Evolutionary conservation across 2,113 vertebrate species (phyloP).

Genomic region (Scophthalmus maximus): DNA sequence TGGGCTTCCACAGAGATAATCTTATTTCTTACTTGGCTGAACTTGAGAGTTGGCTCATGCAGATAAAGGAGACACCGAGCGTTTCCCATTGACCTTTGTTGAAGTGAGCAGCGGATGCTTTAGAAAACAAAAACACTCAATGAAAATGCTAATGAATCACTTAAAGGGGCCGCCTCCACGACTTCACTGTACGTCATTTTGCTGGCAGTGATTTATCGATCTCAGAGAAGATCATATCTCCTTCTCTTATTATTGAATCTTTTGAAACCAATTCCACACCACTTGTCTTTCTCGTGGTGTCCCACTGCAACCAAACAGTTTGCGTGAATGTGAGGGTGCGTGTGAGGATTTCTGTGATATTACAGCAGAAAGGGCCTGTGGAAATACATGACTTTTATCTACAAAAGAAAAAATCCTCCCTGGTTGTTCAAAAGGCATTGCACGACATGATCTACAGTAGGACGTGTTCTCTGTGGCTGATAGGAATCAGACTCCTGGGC

Average conservation of each 20-base stretch:
- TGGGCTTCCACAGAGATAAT: constrained; percentile 77
- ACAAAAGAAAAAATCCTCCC: not conserved
- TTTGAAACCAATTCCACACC: constrained; percentile 31
- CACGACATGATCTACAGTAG: constrained; percentile 55
- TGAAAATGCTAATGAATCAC: constrained; percentile 79
- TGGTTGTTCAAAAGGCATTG: constrained; percentile 46
- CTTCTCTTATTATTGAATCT: constrained; percentile 47
- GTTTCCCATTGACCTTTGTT: constrained; percentile 80
- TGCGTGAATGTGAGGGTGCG: not conserved
- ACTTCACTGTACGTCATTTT: constrained; percentile 54
- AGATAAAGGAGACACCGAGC: constrained; percentile 76
- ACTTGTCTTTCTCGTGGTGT: constrained; percentile 36
- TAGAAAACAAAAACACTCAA: constrained; percentile 78
- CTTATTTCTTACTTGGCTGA: constrained; percentile 81
- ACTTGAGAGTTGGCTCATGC: constrained; percentile 76
- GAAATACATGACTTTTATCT: constrained; percentile 66
- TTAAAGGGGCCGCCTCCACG: constrained; percentile 60
- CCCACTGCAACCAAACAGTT: constrained; percentile 16
- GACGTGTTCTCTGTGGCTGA: constrained; percentile 54
- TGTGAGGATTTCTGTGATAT: constrained; percentile 24
- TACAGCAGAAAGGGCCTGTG: constrained; percentile 43
- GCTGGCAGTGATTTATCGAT: constrained; percentile 71
- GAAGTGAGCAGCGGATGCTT: constrained; percentile 63
- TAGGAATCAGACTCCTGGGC: constrained; percentile 59
- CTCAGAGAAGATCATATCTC: constrained; percentile 42